A percentile compares a stretch with the other conserved stretches of the same genome.
phyloP scores from a whole-genome alignment of 2,113 vertebrate species.

The Gambusia holbrooki region DNA sequence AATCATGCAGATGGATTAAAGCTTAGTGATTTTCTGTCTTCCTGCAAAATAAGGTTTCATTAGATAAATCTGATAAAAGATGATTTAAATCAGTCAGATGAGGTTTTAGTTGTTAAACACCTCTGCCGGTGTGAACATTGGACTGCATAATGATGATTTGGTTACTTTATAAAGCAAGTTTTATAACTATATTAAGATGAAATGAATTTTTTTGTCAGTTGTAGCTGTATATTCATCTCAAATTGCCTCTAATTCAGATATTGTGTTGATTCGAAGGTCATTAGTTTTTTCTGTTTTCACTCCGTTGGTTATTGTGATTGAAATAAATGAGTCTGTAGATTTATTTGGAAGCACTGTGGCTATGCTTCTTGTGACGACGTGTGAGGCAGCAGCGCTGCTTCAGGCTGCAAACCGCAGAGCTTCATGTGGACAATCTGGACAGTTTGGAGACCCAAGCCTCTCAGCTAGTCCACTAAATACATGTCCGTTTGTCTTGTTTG shows the following conservation, averaged over 20 bases:
- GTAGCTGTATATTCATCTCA: not conserved
- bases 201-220: not conserved
- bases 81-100: not conserved
- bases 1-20: not conserved
- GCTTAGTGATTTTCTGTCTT: too few relatives aligned
- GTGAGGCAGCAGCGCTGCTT: not conserved
- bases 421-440: not conserved
- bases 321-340: not conserved
- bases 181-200: not conserved
- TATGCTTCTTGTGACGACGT: not conserved
- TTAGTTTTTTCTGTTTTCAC: not conserved
- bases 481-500: slow-evolving; percentile 2
- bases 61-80: not conserved
- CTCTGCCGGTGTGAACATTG: not conserved
- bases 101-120: not conserved
- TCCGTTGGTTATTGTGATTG: not conserved
- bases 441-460: slow-evolving; percentile 26
- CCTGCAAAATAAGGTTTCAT: not conserved
- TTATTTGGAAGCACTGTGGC: not conserved
- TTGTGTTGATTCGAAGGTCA: not conserved
- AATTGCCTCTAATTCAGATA: not conserved
- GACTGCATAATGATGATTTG: not conserved
- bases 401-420: not conserved
- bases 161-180: not conserved
- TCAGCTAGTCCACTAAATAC: slow-evolving; percentile 42